Percentiles rank a stretch among this genome's conserved stretches.
Conservation (phyloP, 2,113 vertebrate species). For the Perccottus glenii region DNA sequence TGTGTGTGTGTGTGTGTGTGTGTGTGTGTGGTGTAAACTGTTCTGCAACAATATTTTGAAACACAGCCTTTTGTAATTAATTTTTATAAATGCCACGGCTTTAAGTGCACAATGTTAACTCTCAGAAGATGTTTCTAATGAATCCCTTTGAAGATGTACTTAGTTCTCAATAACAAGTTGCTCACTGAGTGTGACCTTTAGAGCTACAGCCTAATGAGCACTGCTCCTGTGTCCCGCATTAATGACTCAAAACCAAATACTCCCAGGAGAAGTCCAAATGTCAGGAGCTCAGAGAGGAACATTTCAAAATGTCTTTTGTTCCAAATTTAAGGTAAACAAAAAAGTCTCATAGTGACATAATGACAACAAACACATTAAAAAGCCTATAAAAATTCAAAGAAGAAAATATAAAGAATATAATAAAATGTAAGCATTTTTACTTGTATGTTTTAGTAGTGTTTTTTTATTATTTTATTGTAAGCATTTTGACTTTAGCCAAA, state of each 20-base stretch:
- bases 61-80: slow-evolving; percentile 12
- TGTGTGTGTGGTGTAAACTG: slow-evolving; percentile 12
- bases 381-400: too few species aligned
- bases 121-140: slow-evolving; percentile 55
- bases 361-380: too few species aligned
- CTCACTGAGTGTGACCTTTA: slow-evolving; percentile 68
- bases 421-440: too few species aligned
- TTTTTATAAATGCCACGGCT: slow-evolving; percentile 8
- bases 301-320: neutral
- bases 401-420: too few species aligned
- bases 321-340: neutral
- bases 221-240: slow-evolving; percentile 18
- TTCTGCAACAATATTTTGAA: slow-evolving; percentile 20
- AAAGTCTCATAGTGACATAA: neutral
- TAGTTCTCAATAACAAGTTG: slow-evolving; percentile 32
- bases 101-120: slow-evolving; percentile 6
- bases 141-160: slow-evolving; percentile 49
- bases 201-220: slow-evolving; percentile 45
- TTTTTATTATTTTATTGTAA: too few species aligned
- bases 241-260: slow-evolving; percentile 20
- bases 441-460: too few species aligned
- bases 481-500: too few species aligned
- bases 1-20: too few species aligned
- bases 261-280: slow-evolving; percentile 36
- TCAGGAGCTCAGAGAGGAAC: slow-evolving; percentile 36